Evolutionary conservation across 2,113 vertebrate species (phyloP), one percentile per base, ranked within the genome.

Genomic region (Tachycineta bicolor): DNA sequence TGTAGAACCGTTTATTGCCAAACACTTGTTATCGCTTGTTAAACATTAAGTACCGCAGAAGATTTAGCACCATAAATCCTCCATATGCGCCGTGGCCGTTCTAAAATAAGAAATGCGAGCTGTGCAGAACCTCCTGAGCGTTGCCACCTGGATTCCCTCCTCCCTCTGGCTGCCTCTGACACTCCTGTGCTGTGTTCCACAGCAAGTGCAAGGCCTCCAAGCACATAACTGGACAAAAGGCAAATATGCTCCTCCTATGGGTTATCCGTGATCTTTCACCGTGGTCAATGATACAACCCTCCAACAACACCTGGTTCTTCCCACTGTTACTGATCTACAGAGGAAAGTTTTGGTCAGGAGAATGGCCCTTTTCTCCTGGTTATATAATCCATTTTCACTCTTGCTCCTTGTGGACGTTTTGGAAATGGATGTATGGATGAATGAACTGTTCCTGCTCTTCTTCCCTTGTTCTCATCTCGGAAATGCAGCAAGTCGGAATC

Each of bases 301-400:
- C 58, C 53, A 86, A 90, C 64, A 92, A 25, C 56, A 74, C 18
- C 12, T 20, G 24, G 31, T 39, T 89, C 85, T 75, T 63, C 64
- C 64, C n/a, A 43, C 71, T 81, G 93, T 88, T 90, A 96, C 88
- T 93, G 52, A 95, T 96, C 92, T 83, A 96, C 94, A 88, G 87
- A 56, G 44, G 39, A 50, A 43, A 83, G 60, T 59, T 29, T 62
- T 13, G 22, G 55, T 18, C 73, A 83, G 44, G 56, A 71, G 53
- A 93, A 86, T 15, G 15, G 11, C 43, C 37, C 7, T 47, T 58
- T 70, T 75, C 53, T 59, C 34, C 31, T 43, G 0, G 0, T 52
- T 87, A 52, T 9, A 67, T 52, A 96, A 86, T 8, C 47, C 23
- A 26, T n/a, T 87, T 81, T 60, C 92, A 90, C 46, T 89, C 78